Conservation (phyloP, 2,113 vertebrate genomes). For the Sciurus niger region DNA sequence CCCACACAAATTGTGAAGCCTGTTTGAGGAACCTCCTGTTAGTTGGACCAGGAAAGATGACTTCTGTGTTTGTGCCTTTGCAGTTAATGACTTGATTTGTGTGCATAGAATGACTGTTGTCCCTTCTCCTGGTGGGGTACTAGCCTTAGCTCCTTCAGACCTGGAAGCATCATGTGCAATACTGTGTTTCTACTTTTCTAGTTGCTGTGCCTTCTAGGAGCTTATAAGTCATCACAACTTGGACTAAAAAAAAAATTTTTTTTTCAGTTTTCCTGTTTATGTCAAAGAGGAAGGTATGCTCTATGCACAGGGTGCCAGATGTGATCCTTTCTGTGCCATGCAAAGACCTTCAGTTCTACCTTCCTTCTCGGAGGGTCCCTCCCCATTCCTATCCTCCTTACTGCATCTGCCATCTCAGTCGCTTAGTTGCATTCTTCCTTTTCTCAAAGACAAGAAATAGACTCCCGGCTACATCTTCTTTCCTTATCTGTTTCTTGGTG, state of each 20-base stretch:
- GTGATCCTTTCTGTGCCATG: background rate
- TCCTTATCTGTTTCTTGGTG: background rate
- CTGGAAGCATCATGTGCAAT: no score
- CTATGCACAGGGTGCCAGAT: fast-evolving
- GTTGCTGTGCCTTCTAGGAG: background rate
- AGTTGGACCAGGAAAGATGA: background rate
- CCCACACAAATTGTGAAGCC: background rate
- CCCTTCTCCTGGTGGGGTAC: background rate
- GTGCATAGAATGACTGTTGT: background rate
- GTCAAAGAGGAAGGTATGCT: background rate
- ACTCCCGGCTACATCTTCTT: background rate
- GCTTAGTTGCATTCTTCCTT: background rate
- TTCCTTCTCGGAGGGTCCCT: background rate
- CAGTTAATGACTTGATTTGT: background rate
- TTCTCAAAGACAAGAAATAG: background rate
- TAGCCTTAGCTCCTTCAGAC: background rate
- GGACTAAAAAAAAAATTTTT: background rate
- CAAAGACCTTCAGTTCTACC: background rate
- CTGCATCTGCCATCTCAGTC: background rate
- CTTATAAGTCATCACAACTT: background rate
- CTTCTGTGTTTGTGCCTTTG: background rate
- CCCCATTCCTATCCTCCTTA: background rate
- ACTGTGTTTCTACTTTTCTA: background rate
- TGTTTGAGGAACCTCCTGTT: background rate
- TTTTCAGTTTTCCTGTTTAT: background rate